A percentile compares a stretch with the other conserved stretches of the same genome.
These are phyloP conservation scores for Leucophora obtusa DNA, from an alignment of 2,888 invertebrate genomes.

Conservation along the genomic window DNA sequence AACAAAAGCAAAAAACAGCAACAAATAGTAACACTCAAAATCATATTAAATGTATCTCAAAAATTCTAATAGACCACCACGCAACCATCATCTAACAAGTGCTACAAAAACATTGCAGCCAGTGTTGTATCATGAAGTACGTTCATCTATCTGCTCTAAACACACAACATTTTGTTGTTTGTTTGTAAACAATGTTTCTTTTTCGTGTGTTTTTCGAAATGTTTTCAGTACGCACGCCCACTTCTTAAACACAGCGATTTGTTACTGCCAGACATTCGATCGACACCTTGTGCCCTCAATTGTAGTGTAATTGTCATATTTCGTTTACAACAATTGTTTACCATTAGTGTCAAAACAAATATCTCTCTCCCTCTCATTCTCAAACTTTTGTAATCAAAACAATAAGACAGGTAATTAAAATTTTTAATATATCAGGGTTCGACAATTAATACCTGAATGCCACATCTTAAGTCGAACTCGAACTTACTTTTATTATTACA, in stretches of 20 bases:
- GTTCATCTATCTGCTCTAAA: neutral
- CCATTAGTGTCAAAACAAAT: neutral
- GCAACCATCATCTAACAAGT: neutral
- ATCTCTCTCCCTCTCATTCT: neutral
- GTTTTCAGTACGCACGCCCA: neutral
- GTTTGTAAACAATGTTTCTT: neutral
- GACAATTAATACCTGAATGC: neutral
- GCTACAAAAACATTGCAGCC: neutral
- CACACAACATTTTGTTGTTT: neutral
- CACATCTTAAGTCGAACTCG: too few relatives aligned
- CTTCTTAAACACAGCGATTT: neutral
- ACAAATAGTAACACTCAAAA: conserved; percentile 44
- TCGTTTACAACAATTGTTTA: conserved; percentile 30
- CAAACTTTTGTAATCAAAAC: neutral
- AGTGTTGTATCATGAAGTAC: neutral
- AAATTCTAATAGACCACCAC: conserved; percentile 48
- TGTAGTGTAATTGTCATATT: conserved; percentile 17
- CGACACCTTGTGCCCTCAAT: conserved; percentile 39
- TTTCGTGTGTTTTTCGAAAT: conserved; percentile 1
- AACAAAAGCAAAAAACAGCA: conserved; percentile 1
- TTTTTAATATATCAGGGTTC: neutral
- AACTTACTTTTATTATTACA: too few relatives aligned
- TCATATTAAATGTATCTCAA: conserved; percentile 17
- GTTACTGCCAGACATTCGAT: conserved; percentile 1
- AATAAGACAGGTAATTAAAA: neutral